Base-by-base conservation (phyloP, 2,113 vertebrate genomes). In the Myiozetetes cayanensis region DNA sequence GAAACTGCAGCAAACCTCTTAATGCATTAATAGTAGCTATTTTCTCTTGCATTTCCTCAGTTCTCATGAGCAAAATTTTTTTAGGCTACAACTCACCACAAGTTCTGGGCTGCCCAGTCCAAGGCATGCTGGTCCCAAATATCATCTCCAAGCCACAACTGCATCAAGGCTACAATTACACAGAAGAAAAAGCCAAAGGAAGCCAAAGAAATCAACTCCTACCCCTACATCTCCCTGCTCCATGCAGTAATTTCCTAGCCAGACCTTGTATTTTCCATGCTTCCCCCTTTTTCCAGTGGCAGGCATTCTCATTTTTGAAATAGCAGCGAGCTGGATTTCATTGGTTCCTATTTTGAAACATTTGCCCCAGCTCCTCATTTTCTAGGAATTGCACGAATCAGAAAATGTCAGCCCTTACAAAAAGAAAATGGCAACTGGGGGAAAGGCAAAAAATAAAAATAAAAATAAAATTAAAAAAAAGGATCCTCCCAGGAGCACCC, bases 241-340 rank as follows among this genome's bases (percentile, higher is more conserved):
- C 67, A 50, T 31, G 85, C 85, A 88, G 5, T 62, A 5, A 92
- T 80, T 88, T 81, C 96, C 93, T 85, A 77, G 78, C 10, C 79
- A 88, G n/a, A 71, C 59, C 71, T 83, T 62, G 62, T 66, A 90
- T 97, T 96, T 97, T 96, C 95, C 89, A 90, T 94, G 78, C 78
- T 91, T 82, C 91, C 33, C 33, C 73, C 85, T 90, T 95, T 95
- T 92, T 62, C 93, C 94, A 94, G 93, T 24, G 70, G 77, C 74
- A 15, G 2, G 85, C 91, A 83, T 76, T 76, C 80, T 83, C 82
- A 80, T 93, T 83, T 93, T 85, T 31, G 30, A 62, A 91, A 76
- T 41, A 93, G 83, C 9, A 73, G 7, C 25, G 46, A 44, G 55
- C 84, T 89, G 21, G 0, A 3, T 50, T 71, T 88, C 90, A 94